A percentile compares a stretch with the other conserved stretches of the same genome.
Evolutionary conservation across 2,888 invertebrate genomes (phyloP).

Genomic region (Macropis europaea): DNA sequence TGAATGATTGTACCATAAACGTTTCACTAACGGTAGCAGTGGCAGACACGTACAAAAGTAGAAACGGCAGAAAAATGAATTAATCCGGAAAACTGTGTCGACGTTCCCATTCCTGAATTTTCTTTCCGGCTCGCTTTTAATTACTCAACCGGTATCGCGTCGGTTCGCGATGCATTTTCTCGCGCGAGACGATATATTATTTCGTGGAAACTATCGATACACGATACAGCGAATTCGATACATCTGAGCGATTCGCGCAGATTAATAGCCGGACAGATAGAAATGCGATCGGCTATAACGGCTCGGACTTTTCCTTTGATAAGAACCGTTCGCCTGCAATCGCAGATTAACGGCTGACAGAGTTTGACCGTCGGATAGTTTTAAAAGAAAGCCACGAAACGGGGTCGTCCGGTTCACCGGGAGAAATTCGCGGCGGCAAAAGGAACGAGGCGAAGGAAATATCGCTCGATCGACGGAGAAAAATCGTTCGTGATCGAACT

Average conservation of each 20-base stretch:
- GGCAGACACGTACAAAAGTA: too few relatives aligned
- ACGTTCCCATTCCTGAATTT: too few relatives aligned
- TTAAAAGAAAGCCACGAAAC: constrained; percentile 7
- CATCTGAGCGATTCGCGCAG: constrained; percentile 47
- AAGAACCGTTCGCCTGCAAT: constrained; percentile 43
- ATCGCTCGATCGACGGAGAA: neutral
- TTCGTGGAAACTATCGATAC: neutral
- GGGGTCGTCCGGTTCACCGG: neutral
- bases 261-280: constrained; percentile 55
- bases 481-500: constrained; percentile 17
- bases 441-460: neutral
- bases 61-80: too few relatives aligned
- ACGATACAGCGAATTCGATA: too few relatives aligned
- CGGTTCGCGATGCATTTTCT: neutral
- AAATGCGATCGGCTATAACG: constrained; percentile 52
- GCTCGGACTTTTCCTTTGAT: constrained; percentile 53
- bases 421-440: neutral
- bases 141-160: too few relatives aligned
- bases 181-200: neutral
- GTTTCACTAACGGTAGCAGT: too few relatives aligned
- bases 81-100: too few relatives aligned
- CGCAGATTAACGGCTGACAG: constrained; percentile 40
- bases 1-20: too few relatives aligned
- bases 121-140: too few relatives aligned
- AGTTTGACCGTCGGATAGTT: constrained; percentile 27